Percentiles rank a stretch among this genome's conserved stretches.
Evolutionary conservation across 2,797 vertebrate species (phyloP).

Genomic region (Podarcis lilfordi): DNA sequence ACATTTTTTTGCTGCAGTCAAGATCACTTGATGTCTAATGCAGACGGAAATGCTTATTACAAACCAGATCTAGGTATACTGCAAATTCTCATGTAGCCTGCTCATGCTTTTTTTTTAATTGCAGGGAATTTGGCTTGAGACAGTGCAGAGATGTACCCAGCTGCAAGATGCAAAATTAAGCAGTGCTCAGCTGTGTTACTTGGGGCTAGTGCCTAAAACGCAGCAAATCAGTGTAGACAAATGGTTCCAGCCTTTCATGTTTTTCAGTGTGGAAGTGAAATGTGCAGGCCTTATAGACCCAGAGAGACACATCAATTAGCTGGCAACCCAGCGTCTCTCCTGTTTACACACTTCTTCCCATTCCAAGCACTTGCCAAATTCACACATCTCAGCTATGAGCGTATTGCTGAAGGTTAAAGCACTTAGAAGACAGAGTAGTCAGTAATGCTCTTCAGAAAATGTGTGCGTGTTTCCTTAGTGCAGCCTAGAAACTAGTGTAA

Average conservation of each 20-base stretch:
- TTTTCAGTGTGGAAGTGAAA: constrained; percentile 22
- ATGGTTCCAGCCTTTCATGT: constrained; percentile 2
- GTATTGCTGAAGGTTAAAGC: neutral
- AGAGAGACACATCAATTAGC: neutral
- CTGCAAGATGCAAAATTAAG: constrained; percentile 36
- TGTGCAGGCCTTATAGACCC: neutral
- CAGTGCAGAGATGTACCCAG: constrained; percentile 15
- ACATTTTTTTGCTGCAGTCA: neutral
- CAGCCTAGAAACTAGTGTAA: neutral
- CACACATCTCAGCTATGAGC: neutral
- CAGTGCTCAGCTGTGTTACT: constrained; percentile 25
- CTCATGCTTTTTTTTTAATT: neutral
- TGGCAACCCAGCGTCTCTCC: neutral
- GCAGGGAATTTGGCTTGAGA: neutral
- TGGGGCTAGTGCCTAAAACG: constrained; percentile 25
- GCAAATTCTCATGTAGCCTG: neutral
- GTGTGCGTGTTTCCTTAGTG: neutral
- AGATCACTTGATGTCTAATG: neutral
- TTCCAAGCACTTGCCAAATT: neutral
- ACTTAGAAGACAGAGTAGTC: neutral
- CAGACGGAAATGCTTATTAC: neutral
- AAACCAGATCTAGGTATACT: neutral
- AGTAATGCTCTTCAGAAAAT: neutral
- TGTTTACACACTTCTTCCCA: neutral
- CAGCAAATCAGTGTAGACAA: constrained; percentile 14